phyloP scores from a whole-genome alignment of 2,113 vertebrate genomes.

The Limnothrissa miodon region DNA sequence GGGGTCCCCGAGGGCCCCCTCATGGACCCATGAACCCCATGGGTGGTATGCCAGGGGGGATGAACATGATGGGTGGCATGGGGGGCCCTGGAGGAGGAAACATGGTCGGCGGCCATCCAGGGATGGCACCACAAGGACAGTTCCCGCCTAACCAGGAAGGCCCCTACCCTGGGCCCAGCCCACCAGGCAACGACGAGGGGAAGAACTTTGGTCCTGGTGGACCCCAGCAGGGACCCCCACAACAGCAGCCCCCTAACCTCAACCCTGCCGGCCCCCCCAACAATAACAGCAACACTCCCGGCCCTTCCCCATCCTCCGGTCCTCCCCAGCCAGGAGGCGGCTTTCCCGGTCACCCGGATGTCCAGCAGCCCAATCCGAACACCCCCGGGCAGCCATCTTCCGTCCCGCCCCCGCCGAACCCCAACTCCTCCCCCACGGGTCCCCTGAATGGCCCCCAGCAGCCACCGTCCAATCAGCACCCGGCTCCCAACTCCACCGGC shows the following conservation, averaged over 20 bases:
- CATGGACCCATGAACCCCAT: slow-evolving; percentile 72
- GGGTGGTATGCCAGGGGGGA: slow-evolving; percentile 72
- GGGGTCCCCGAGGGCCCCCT: slow-evolving; percentile 71
- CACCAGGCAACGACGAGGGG: slow-evolving; percentile 72
- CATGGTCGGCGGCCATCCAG: slow-evolving; percentile 79
- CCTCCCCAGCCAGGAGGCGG: slow-evolving; percentile 74
- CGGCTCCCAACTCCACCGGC: slow-evolving; percentile 66
- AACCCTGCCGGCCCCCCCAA: slow-evolving; percentile 79
- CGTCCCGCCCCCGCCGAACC: slow-evolving; percentile 68
- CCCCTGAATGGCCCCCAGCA: slow-evolving; percentile 74
- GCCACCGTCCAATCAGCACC: slow-evolving; percentile 66
- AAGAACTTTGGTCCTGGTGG: slow-evolving; percentile 71
- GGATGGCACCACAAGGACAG: slow-evolving; percentile 85
- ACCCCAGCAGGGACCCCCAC: slow-evolving; percentile 65
- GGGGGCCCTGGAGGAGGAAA: slow-evolving; percentile 68
- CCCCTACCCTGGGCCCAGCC: slow-evolving; percentile 74
- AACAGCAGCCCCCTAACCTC: slow-evolving; percentile 73
- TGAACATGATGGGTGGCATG: slow-evolving; percentile 76
- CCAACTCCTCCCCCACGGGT: slow-evolving; percentile 74
- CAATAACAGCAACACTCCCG: slow-evolving; percentile 66
- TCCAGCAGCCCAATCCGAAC: slow-evolving; percentile 68
- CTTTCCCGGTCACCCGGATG: slow-evolving; percentile 72
- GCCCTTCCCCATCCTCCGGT: slow-evolving; percentile 77
- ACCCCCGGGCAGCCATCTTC: slow-evolving; percentile 77
- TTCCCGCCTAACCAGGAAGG: slow-evolving; percentile 80